Conservation (phyloP, 2,113 vertebrate genomes). For the Formicarius rufipectus region DNA sequence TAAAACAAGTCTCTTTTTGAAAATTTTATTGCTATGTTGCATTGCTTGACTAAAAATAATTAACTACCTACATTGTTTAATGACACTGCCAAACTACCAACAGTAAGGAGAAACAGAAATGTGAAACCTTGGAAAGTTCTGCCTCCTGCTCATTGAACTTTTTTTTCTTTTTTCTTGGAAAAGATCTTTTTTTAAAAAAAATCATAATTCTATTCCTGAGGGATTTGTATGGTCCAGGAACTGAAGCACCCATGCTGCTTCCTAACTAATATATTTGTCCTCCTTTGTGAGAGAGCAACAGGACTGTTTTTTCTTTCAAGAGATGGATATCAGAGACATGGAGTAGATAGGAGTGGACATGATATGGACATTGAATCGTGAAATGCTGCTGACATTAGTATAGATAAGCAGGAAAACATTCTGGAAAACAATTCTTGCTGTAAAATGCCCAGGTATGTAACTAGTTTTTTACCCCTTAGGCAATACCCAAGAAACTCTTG, state of each 20-base stretch:
- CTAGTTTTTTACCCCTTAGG: background rate
- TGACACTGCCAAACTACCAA: constrained; percentile 1
- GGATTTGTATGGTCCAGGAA: background rate
- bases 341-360: background rate
- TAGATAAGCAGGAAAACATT: background rate
- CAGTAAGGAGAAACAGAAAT: background rate
- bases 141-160: background rate
- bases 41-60: constrained; percentile 58
- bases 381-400: background rate
- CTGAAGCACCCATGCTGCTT: background rate
- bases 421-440: background rate
- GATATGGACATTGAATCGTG: background rate
- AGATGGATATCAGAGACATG: background rate
- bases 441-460: fast-evolving
- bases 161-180: background rate
- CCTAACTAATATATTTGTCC: background rate
- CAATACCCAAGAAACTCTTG: background rate
- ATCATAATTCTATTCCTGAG: background rate
- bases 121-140: background rate
- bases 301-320: background rate
- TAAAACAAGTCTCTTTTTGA: constrained; percentile 37
- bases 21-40: constrained; percentile 38
- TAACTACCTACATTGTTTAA: constrained; percentile 49
- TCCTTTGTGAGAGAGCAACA: background rate
- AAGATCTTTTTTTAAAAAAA: background rate